Conservation (phyloP, 2,888 invertebrate species). For the Plusia festucae region DNA sequence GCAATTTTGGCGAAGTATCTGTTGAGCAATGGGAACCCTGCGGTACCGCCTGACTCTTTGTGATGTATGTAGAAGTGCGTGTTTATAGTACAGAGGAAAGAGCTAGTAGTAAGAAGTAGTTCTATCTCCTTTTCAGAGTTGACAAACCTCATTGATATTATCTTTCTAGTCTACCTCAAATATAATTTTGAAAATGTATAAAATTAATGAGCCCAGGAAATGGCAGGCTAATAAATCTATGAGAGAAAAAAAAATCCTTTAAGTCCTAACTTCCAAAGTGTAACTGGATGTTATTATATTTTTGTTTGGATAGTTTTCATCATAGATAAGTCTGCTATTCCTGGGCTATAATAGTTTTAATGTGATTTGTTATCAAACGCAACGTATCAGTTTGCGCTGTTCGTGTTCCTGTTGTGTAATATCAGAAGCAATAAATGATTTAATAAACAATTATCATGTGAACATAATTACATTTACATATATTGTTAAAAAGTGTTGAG, state of each 20-base stretch:
- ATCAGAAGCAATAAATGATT: neutral
- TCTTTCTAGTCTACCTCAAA: slow-evolving; percentile 5
- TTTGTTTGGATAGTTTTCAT: neutral
- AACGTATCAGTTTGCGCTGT: neutral
- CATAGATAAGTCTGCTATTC: neutral
- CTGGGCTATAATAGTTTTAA: slow-evolving; percentile 1
- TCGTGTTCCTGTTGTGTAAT: neutral
- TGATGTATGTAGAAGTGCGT: neutral
- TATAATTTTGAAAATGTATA: neutral
- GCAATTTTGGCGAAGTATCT: slow-evolving; percentile 15
- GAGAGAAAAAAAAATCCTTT: neutral
- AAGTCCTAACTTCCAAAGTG: neutral
- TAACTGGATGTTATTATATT: neutral
- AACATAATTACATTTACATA: neutral
- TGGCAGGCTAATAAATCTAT: neutral
- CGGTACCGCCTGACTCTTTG: slow-evolving; percentile 12
- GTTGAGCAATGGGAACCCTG: neutral
- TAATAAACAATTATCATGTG: neutral
- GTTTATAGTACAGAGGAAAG: neutral
- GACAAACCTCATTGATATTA: neutral
- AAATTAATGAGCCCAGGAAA: slow-evolving; percentile 4
- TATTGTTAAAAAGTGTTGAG: too few relatives aligned
- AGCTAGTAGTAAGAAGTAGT: neutral
- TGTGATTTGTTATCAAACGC: too few relatives aligned
- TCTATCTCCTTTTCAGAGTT: neutral